Evolutionary conservation across 2,888 invertebrate species (phyloP).

Genomic region (Platycnemis pennipes): DNA sequence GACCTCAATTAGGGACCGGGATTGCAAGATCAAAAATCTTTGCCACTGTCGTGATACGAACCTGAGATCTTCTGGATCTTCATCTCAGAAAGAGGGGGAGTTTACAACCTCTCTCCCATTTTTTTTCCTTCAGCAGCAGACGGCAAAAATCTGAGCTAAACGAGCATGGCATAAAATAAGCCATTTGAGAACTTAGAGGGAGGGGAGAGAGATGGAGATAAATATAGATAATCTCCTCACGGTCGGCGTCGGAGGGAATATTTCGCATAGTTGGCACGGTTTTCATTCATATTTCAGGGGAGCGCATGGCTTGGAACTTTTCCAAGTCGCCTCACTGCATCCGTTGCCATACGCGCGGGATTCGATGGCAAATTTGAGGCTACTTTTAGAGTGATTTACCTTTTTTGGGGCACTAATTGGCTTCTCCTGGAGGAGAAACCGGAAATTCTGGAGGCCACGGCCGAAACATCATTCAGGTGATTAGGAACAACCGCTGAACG

Average conservation of each 20-base stretch:
- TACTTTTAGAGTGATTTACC: conserved; percentile 7
- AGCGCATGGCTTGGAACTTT: conserved; percentile 35
- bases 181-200: neutral
- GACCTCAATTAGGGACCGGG: too few relatives aligned
- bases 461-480: too few relatives aligned
- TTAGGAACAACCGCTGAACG: too few relatives aligned
- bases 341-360: conserved; percentile 40
- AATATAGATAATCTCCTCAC: conserved; percentile 57
- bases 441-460: too few relatives aligned
- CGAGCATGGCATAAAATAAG: conserved; percentile 28
- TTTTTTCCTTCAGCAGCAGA: neutral
- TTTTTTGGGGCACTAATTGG: neutral
- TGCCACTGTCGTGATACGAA: too few relatives aligned
- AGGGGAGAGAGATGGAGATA: conserved; percentile 55
- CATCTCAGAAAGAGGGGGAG: too few relatives aligned
- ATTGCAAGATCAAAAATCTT: too few relatives aligned
- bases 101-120: neutral
- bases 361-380: neutral
- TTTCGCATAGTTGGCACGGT: conserved; percentile 63
- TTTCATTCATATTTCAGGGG: conserved; percentile 66
- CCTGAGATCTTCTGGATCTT: too few relatives aligned
- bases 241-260: conserved; percentile 55
- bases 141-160: neutral
- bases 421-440: too few relatives aligned
- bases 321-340: conserved; percentile 62